Conservation (phyloP, 2,797 vertebrate genomes). For the Trachurus trachurus region DNA sequence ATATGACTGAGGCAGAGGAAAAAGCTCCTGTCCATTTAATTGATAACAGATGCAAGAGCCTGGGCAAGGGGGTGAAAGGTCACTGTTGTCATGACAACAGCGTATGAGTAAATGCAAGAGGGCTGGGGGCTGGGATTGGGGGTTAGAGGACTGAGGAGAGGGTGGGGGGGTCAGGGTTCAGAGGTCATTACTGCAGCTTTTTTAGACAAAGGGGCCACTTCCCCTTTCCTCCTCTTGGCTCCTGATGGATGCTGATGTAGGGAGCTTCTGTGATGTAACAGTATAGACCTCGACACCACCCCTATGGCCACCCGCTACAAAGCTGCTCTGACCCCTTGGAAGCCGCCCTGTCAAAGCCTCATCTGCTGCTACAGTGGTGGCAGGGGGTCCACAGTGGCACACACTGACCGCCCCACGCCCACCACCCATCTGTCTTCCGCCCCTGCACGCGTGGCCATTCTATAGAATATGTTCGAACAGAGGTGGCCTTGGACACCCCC, state of each 20-base stretch:
- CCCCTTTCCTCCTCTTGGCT: slow-evolving; percentile 79
- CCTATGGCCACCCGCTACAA: slow-evolving; percentile 62
- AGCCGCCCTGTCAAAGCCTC: slow-evolving; percentile 58
- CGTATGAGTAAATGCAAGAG: slow-evolving; percentile 82
- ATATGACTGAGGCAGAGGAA: slow-evolving; percentile 56
- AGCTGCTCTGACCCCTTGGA: slow-evolving; percentile 64
- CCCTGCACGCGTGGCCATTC: slow-evolving; percentile 71
- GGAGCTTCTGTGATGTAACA: slow-evolving; percentile 62
- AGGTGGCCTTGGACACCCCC: slow-evolving; percentile 41
- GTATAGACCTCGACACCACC: slow-evolving; percentile 76
- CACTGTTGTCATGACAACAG: slow-evolving; percentile 84
- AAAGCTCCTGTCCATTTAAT: slow-evolving; percentile 86
- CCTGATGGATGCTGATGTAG: slow-evolving; percentile 79
- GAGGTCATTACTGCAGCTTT: slow-evolving; percentile 86
- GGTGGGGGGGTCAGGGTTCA: slow-evolving; percentile 81
- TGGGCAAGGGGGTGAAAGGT: slow-evolving; percentile 87
- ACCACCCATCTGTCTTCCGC: slow-evolving; percentile 83
- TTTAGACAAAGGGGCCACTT: slow-evolving; percentile 86
- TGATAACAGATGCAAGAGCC: slow-evolving; percentile 91
- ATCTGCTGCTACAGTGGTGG: slow-evolving; percentile 71
- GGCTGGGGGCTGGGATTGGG: slow-evolving; percentile 73
- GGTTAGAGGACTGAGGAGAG: slow-evolving; percentile 64
- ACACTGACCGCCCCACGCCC: slow-evolving; percentile 64
- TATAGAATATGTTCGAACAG: slow-evolving; percentile 62
- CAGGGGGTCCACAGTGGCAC: slow-evolving; percentile 54